Evolutionary conservation across 92 coral and sea anemone species (phyloP), one percentile per base, ranked within the genome.

Genomic region (Bergia puertoricense): DNA sequence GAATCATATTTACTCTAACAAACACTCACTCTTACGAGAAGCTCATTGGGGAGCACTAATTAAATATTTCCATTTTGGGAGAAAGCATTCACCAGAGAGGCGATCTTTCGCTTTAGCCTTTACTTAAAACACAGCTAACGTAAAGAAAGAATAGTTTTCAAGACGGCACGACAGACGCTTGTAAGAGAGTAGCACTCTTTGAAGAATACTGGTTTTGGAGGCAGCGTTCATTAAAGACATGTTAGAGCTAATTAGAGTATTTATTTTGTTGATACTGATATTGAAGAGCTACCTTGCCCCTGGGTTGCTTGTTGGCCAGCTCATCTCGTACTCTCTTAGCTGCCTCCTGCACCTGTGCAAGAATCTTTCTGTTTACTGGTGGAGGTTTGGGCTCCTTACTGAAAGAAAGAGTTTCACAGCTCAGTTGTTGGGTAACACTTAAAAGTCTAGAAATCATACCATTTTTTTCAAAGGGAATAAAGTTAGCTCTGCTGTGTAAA

Each of bases 321-420:
- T 97, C 95, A 54, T 88, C 94, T 15, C 97, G 93, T 81, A 96
- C 90, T 74, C 96, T 89, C 41, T 86, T 92, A 37, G 99, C 94
- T 38, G 97, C 99, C n/a, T 90, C 95, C 85, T 97, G 98, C 23
- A 96, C 99, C 76, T 95, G 96, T 0, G 97, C 96, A 3, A 92
- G 97, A 76, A 97, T 89, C 76, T 90, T 95, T 62, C 95, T 88
- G 51, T 96, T 92, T 39, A 93, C 96, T 22, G 95, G 93, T 7
- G 94, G 88, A 7, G 94, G 92, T 69, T 92, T 93, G 18, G 96
- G 87, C 3, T 94, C 95, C 85, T 90, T 95, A 78, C 88, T 81
- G 65, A 48, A 86, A 81, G 45, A 71, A 36, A 41, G 2, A 14
- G 15, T 5, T 39, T 22, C 16, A 3, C 23, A 23, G 67, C 40